Percentiles rank a stretch among this genome's conserved stretches.
These are phyloP conservation scores for Thalpophila matura DNA, from an alignment of 2,888 invertebrate species.

Conservation along the genomic window DNA sequence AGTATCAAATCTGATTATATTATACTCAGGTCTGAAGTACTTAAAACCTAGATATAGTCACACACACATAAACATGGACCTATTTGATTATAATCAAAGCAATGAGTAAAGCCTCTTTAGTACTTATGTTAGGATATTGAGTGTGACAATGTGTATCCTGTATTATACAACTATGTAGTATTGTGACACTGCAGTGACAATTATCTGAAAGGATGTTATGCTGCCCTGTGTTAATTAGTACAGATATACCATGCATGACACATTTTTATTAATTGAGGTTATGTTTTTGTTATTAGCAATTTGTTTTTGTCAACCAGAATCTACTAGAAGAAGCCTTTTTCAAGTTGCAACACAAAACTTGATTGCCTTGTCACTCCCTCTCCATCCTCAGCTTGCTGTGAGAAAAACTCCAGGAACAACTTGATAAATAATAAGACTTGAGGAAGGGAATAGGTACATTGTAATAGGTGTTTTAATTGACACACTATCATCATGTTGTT, in stretches of 20 bases:
- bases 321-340: neutral
- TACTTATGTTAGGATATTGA: conserved; percentile 6
- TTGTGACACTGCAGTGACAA: conserved; percentile 44
- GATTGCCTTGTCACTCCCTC: too few species aligned
- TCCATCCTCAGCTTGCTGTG: too few species aligned
- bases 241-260: conserved; percentile 23
- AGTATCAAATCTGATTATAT: conserved; percentile 20
- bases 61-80: neutral
- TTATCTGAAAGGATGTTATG: conserved; percentile 60
- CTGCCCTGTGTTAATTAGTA: conserved; percentile 46
- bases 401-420: too few species aligned
- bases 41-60: conserved; percentile 6
- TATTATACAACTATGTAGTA: conserved; percentile 4
- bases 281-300: conserved; percentile 4
- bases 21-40: neutral
- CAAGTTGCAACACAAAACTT: neutral
- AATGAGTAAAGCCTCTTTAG: neutral
- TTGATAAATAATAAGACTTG: too few species aligned
- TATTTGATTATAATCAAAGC: conserved; percentile 15
- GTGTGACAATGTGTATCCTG: conserved; percentile 8
- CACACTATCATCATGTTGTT: too few species aligned
- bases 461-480: too few species aligned
- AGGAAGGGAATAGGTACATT: too few species aligned
- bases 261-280: conserved; percentile 30
- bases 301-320: neutral